Percentiles rank a stretch among this genome's conserved stretches.
phyloP scores from a whole-genome alignment of 2,797 vertebrate genomes.

The Semaprochilodus insignis region DNA sequence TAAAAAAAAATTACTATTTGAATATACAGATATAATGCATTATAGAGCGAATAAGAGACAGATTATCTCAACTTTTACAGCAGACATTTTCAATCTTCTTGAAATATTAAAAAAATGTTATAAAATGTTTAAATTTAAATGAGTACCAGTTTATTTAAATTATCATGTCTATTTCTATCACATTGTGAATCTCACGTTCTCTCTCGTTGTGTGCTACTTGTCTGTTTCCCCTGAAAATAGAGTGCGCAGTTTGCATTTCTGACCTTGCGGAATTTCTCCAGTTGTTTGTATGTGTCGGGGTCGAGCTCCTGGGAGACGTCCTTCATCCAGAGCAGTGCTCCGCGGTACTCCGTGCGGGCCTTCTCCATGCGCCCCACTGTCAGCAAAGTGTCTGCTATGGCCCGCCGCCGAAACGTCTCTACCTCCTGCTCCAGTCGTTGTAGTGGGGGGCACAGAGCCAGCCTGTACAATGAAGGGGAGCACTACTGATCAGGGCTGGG shows the following conservation, averaged over 20 bases:
- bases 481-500: background rate
- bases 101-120: too few relatives aligned
- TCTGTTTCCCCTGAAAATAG: background rate
- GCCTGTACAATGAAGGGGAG: constrained; percentile 58
- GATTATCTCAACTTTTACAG: too few relatives aligned
- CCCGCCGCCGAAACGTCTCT: constrained; percentile 83
- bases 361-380: constrained; percentile 87
- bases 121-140: too few relatives aligned
- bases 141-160: too few relatives aligned
- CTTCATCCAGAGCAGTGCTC: constrained; percentile 87
- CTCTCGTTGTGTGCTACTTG: too few relatives aligned
- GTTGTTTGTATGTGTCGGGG: constrained; percentile 88
- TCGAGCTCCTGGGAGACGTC: constrained; percentile 86
- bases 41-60: too few relatives aligned
- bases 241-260: background rate
- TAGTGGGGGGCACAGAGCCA: constrained; percentile 82
- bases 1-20: too few relatives aligned
- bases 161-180: too few relatives aligned
- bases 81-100: too few relatives aligned
- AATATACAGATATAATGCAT: too few relatives aligned
- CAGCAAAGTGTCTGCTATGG: constrained; percentile 82
- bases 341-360: constrained; percentile 83
- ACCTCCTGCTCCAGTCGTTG: constrained; percentile 86
- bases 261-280: constrained; percentile 89
- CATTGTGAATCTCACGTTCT: too few relatives aligned